Evolutionary conservation across 2,113 vertebrate species (phyloP).

Genomic region (Nycticryphes semicollaris): DNA sequence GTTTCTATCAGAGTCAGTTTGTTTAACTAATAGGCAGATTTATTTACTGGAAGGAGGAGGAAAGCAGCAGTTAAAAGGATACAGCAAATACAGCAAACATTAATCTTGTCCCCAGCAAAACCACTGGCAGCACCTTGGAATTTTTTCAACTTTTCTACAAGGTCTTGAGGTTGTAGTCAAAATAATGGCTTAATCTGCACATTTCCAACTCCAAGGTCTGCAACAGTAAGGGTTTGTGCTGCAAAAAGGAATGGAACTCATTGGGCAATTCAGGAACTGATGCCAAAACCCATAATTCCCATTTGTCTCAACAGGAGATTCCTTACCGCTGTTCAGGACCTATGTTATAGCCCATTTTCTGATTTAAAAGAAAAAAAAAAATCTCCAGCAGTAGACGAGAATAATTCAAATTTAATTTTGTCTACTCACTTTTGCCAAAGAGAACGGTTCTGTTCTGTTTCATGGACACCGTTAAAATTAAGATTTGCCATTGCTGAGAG

Average conservation of each 20-base stretch:
- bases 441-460: background rate
- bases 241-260: background rate
- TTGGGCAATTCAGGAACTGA: background rate
- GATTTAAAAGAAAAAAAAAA: background rate
- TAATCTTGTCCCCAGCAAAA: conserved; percentile 33
- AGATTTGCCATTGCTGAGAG: background rate
- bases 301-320: background rate
- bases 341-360: rapidly evolving
- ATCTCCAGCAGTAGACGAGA: background rate
- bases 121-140: conserved; percentile 26
- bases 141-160: conserved; percentile 51
- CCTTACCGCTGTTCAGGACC: background rate
- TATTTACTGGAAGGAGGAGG: conserved; percentile 44
- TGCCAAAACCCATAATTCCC: background rate
- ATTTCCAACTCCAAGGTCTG: conserved; percentile 9
- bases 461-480: background rate
- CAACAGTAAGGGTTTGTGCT: background rate
- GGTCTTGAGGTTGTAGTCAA: conserved; percentile 42
- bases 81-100: conserved; percentile 21
- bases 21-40: conserved; percentile 55
- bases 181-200: conserved; percentile 42
- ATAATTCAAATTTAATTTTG: background rate
- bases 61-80: conserved; percentile 50
- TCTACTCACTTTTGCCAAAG: background rate
- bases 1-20: conserved; percentile 41